Percentiles rank a stretch among this genome's conserved stretches.
These are phyloP conservation scores for Listrodromus nycthemerus DNA, from an alignment of 2,888 invertebrate species.

Conservation along the genomic window DNA sequence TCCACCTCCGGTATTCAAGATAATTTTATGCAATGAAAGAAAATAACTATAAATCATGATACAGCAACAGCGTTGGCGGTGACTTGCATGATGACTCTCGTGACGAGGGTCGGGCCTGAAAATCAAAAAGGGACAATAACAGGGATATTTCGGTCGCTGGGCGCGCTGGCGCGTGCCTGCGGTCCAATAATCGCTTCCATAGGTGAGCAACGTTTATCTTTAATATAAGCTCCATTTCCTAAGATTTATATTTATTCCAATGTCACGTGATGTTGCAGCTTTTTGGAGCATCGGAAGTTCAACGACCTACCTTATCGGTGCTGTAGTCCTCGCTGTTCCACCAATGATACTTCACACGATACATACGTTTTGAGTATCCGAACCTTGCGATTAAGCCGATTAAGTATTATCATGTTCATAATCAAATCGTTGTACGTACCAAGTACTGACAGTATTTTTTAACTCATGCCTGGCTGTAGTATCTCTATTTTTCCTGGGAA, in stretches of 20 bases:
- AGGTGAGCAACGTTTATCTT: slow-evolving; percentile 85
- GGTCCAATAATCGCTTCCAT: slow-evolving; percentile 96
- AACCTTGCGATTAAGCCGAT: neutral
- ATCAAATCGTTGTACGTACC: slow-evolving; percentile 21
- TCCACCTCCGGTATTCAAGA: slow-evolving; percentile 14
- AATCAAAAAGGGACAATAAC: slow-evolving; percentile 96
- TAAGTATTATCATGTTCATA: slow-evolving; percentile 10
- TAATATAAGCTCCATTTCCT: slow-evolving; percentile 9
- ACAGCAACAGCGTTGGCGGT: slow-evolving; percentile 96
- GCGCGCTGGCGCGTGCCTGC: slow-evolving; percentile 95
- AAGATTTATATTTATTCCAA: neutral
- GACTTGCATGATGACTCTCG: slow-evolving; percentile 96
- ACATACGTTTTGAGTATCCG: slow-evolving; percentile 40
- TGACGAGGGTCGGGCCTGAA: slow-evolving; percentile 92
- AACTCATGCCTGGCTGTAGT: slow-evolving; percentile 1
- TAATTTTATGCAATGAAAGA: slow-evolving; percentile 34
- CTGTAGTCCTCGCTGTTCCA: slow-evolving; percentile 91
- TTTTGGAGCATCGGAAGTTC: slow-evolving; percentile 97
- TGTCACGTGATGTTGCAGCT: slow-evolving; percentile 84
- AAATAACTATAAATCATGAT: slow-evolving; percentile 59
- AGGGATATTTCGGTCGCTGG: slow-evolving; percentile 97
- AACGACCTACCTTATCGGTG: slow-evolving; percentile 93
- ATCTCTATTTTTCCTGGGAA: slow-evolving; percentile 2
- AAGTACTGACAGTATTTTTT: neutral
- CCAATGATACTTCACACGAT: slow-evolving; percentile 87